Evolutionary conservation across 2,888 invertebrate species (phyloP).

Genomic region (Orthosia gothica): DNA sequence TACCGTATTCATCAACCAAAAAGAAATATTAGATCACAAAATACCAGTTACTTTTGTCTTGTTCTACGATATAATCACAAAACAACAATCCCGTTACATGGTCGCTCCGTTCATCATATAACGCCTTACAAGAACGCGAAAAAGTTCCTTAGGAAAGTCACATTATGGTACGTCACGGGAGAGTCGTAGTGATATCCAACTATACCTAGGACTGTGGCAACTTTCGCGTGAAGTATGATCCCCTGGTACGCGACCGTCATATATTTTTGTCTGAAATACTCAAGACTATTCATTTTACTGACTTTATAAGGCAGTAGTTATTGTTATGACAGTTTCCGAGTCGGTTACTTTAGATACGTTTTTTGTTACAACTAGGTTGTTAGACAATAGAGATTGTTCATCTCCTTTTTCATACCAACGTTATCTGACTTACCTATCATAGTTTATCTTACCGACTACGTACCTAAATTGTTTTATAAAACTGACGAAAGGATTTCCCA

Average conservation of each 20-base stretch:
- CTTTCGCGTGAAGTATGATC: constrained; percentile 73
- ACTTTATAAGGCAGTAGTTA: constrained; percentile 58
- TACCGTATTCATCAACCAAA: constrained; percentile 30
- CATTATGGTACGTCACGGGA: constrained; percentile 71
- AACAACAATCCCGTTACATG: constrained; percentile 58
- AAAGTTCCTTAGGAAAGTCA: constrained; percentile 70
- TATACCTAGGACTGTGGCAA: constrained; percentile 71
- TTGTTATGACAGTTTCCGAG: constrained; percentile 33
- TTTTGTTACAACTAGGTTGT: constrained; percentile 16
- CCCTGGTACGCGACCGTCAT: constrained; percentile 67
- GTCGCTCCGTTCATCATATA: constrained; percentile 55
- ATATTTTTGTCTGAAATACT: constrained; percentile 63
- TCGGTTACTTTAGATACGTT: constrained; percentile 19
- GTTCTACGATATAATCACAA: constrained; percentile 57
- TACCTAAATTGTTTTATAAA: not conserved
- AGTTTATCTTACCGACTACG: not conserved
- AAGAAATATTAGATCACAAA: constrained; percentile 52
- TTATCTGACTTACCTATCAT: not conserved
- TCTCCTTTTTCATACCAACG: not conserved
- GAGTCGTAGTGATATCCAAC: constrained; percentile 74
- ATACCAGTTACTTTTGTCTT: constrained; percentile 43
- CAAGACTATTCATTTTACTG: constrained; percentile 59
- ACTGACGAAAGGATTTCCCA: not conserved
- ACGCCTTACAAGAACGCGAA: constrained; percentile 62
- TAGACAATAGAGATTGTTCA: not conserved